Base-by-base conservation (phyloP, 2,113 vertebrate species). In the Marmota monax region DNA sequence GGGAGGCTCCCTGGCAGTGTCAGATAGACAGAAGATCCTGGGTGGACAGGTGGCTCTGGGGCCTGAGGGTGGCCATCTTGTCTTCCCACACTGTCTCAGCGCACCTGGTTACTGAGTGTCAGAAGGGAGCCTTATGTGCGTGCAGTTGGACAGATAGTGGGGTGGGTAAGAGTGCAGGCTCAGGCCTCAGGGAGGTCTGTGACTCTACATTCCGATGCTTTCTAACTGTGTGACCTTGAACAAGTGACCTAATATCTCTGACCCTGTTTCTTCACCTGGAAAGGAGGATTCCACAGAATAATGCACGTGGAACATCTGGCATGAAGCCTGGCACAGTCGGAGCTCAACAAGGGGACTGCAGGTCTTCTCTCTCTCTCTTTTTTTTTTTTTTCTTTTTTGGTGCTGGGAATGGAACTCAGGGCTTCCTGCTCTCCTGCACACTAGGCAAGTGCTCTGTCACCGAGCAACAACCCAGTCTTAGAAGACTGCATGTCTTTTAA, bases 211-310 rank as follows among this genome's bases (percentile, higher is more conserved):
- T 61, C 39, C 0, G 29, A 18, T 51, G 63, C 72, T 77, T 95
- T 86, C 80, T 80, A 76, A 69, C 16, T 48, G n/a, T 37, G 17
- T 94, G 88, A 85, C 84, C 77, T 94, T 95, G 88, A 88, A 56
- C 20, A 73, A 67, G 39, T 93, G 34, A 76, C 45, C 87, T 88
- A 39, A 53, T 32, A 25, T 95, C 95, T 93, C 65, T 53, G 65
- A 95, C 74, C 22, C 58, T 72, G 34, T 72, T 95, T 96, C 69
- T 39, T 78, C 53, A 18, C 39, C 77, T 74, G 56, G 63, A 95
- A 88, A 77, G 39, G 42, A 94, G 58, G 29, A 84, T 84, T 73
- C 72, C 37, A 51, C 72, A 42, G 69, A 79, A 58, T 7, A 76
- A 67, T 18, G 9, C 70, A 25, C 13, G 4, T 37, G 53, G 74